Evolutionary conservation across 2,797 vertebrate genomes (phyloP), one percentile per base, ranked within the genome.

Genomic region (Characodon lateralis): DNA sequence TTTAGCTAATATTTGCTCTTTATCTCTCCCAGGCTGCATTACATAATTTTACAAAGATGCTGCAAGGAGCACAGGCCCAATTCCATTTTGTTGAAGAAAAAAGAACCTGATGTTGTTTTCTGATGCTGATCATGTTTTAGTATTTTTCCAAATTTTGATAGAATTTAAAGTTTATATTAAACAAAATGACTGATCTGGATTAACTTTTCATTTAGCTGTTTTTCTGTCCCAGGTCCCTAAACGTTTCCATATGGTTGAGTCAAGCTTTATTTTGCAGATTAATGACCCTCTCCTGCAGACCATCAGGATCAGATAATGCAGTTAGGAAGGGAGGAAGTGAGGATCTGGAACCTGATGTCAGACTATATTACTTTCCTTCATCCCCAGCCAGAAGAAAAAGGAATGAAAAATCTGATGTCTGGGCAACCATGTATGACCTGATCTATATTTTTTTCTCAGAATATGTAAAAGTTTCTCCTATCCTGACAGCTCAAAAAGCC

Each of bases 191-290:
- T 0, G 72, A 84, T 70, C 13, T 7, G 35, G 63, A 46, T 39
- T 14, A 70, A 48, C 22, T 85, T 69, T 16, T 71, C 14, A 71
- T 14, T 1, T 2, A 61, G 59, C 2, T 63, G 39, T 82, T 79
- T 71, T 22, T 73, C 6, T 59, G 20, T n/a, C 46, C 55, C 56
- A 65, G 76, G 70, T 68, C n/a, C 41, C 31, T 88, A 91, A 93
- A 80, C 65, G 72, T 82, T 90, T 72, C 84, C 89, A 89, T 79
- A 89, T 90, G 85, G 26, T 89, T 83, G 88, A 77, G 84, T 92
- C 85, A 86, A 26, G 78, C 20, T 80, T 70, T 71, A 73, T 18
- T 63, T 59, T 88, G 63, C 48, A 75, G 71, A 79, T 55, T 56
- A 78, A 81, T 66, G 39, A 85, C 76, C 48, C 61, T 76, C 79